Evolutionary conservation across 2,797 vertebrate genomes (phyloP).

Genomic region (Euthynnus affinis): DNA sequence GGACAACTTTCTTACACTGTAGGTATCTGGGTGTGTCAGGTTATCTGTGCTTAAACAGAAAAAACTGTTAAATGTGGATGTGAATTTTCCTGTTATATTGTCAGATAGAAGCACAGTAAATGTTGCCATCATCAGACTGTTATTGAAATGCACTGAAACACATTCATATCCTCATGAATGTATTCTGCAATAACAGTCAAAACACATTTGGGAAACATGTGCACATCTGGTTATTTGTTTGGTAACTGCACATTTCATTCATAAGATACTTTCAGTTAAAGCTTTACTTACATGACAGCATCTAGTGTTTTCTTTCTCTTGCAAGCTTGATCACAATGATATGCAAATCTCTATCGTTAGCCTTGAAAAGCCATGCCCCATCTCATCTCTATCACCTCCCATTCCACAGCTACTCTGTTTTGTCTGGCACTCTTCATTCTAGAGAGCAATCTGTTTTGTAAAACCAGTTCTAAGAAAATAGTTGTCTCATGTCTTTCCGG

Average conservation of each 20-base stretch:
- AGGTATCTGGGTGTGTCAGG: not conserved
- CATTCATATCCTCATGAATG: not conserved
- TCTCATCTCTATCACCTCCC: constrained; percentile 17
- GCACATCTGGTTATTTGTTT: not conserved
- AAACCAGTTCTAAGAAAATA: not conserved
- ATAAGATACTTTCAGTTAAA: not conserved
- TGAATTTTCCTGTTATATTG: not conserved
- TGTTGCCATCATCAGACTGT: not conserved
- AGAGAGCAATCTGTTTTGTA: constrained; percentile 1
- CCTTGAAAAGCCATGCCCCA: constrained; percentile 31
- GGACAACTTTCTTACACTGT: constrained; percentile 12
- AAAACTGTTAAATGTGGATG: not conserved
- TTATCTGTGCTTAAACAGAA: not conserved
- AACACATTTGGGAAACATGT: not conserved
- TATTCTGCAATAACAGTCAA: not conserved
- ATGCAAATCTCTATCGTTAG: constrained; percentile 37
- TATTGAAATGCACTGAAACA: not conserved
- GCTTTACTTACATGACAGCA: not conserved
- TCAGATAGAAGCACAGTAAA: not conserved
- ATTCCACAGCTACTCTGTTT: constrained; percentile 45
- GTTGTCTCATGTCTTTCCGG: not conserved
- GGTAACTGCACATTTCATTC: not conserved
- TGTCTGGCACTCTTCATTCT: constrained; percentile 39
- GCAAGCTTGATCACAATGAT: not conserved
- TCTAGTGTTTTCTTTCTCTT: not conserved